Conservation (phyloP, 2,888 invertebrate species). For the Disparrhopalites patrizii region DNA sequence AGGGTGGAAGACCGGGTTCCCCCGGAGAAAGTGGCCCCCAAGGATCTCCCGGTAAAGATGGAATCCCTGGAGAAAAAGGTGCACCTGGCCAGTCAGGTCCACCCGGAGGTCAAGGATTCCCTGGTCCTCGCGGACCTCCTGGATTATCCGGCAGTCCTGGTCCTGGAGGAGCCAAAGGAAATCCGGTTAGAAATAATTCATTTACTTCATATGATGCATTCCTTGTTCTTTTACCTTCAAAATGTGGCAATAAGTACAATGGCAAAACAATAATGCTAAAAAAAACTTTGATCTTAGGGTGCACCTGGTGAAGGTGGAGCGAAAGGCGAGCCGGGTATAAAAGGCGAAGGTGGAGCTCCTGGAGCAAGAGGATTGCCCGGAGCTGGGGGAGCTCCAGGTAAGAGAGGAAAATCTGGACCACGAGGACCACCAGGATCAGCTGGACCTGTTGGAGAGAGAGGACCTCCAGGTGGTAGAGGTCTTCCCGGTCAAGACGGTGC, state of each 20-base stretch:
- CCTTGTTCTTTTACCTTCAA: too few species aligned
- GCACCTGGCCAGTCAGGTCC: slow-evolving; percentile 67
- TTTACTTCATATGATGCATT: too few species aligned
- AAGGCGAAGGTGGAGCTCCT: slow-evolving; percentile 68
- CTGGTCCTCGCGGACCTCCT: slow-evolving; percentile 69
- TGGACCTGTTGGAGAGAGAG: slow-evolving; percentile 72
- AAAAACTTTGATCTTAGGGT: slow-evolving; percentile 61
- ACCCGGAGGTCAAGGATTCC: slow-evolving; percentile 74
- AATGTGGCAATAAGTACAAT: slow-evolving; percentile 5
- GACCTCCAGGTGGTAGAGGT: slow-evolving; percentile 61
- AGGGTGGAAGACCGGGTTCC: slow-evolving; percentile 72
- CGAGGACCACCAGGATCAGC: slow-evolving; percentile 68
- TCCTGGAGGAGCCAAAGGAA: slow-evolving; percentile 69
- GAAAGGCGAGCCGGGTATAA: slow-evolving; percentile 72
- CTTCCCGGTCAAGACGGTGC: slow-evolving; percentile 71
- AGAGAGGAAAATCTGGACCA: slow-evolving; percentile 74
- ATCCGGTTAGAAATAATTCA: slow-evolving; percentile 56
- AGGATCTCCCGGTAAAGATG: slow-evolving; percentile 70
- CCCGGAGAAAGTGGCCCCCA: slow-evolving; percentile 71
- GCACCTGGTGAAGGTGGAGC: slow-evolving; percentile 71
- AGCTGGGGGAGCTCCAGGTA: slow-evolving; percentile 69
- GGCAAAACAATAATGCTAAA: too few species aligned
- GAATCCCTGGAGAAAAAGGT: slow-evolving; percentile 76
- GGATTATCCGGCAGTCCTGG: slow-evolving; percentile 72
- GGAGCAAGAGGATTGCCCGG: slow-evolving; percentile 76